A percentile compares a stretch with the other conserved stretches of the same genome.
These are phyloP conservation scores for Germaria angustata DNA, from an alignment of 2,888 invertebrate genomes.

Conservation along the genomic window DNA sequence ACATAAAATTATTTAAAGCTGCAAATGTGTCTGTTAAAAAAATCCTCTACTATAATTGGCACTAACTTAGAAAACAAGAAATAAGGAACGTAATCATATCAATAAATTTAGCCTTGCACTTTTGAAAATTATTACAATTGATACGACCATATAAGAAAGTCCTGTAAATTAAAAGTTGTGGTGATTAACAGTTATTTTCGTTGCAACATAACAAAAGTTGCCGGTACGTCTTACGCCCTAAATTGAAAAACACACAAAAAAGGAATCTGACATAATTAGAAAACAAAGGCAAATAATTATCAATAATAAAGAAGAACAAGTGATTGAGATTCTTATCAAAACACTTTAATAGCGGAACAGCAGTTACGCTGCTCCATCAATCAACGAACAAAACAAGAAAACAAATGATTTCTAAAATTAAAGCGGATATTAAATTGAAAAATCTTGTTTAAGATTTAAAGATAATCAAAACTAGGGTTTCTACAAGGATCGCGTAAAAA, in stretches of 20 bases:
- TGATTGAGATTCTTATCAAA: constrained; percentile 52
- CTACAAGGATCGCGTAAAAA: no score
- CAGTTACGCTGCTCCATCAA: neutral
- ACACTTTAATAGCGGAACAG: neutral
- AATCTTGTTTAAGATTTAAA: neutral
- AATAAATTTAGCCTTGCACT: neutral
- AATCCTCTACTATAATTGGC: neutral
- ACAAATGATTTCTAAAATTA: neutral
- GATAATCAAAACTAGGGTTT: no score
- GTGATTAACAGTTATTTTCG: neutral
- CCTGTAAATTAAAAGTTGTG: neutral
- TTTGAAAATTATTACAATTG: neutral
- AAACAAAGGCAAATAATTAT: constrained; percentile 13
- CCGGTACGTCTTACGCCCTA: constrained; percentile 57
- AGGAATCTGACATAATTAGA: constrained; percentile 14
- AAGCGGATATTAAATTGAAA: neutral
- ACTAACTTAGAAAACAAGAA: neutral
- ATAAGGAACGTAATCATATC: constrained; percentile 27
- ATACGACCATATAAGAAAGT: neutral
- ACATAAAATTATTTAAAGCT: neutral
- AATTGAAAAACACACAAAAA: constrained; percentile 17
- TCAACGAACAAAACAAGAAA: neutral
- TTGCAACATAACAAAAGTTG: constrained; percentile 1
- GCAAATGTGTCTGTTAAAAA: neutral
- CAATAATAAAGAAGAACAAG: constrained; percentile 42